Evolutionary conservation across 35 echinoderm and acorn worm species (phyloP).

Genomic region (Apostichopus japonicus): DNA sequence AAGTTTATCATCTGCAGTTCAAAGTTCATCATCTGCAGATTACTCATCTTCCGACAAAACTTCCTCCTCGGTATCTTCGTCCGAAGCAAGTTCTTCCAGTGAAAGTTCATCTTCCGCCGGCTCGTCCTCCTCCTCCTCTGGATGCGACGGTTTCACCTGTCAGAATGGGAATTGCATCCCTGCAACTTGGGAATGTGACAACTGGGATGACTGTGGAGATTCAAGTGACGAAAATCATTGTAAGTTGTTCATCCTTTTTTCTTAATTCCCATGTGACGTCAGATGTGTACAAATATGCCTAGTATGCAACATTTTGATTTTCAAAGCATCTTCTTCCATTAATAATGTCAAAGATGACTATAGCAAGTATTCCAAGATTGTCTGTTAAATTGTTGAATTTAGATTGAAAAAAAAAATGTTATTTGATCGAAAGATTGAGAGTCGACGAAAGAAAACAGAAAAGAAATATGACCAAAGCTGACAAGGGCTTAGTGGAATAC

Average conservation of each 20-base stretch:
- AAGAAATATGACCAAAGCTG: too few species aligned
- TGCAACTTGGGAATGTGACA: constrained; percentile 36
- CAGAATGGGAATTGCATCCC: constrained; percentile 43
- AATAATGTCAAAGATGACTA: too few species aligned
- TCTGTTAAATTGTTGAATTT: too few species aligned
- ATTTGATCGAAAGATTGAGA: too few species aligned
- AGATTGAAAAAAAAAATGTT: too few species aligned
- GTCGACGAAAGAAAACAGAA: too few species aligned
- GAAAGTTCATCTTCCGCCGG: neutral
- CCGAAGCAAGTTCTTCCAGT: neutral
- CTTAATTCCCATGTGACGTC: too few species aligned
- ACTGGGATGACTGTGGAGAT: constrained; percentile 52
- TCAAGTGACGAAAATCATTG: constrained; percentile 27
- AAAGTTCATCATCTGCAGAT: neutral
- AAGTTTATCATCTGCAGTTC: neutral
- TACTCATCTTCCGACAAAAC: neutral
- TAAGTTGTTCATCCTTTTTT: neutral
- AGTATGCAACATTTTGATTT: too few species aligned
- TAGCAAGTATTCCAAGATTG: too few species aligned
- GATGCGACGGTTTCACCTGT: constrained; percentile 11
- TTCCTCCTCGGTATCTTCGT: neutral
- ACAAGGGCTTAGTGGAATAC: too few species aligned
- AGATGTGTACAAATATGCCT: too few species aligned
- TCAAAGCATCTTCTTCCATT: too few species aligned
- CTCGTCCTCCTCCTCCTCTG: neutral